Conservation (phyloP, 2,888 invertebrate genomes). For the Diarsia dahlii region DNA sequence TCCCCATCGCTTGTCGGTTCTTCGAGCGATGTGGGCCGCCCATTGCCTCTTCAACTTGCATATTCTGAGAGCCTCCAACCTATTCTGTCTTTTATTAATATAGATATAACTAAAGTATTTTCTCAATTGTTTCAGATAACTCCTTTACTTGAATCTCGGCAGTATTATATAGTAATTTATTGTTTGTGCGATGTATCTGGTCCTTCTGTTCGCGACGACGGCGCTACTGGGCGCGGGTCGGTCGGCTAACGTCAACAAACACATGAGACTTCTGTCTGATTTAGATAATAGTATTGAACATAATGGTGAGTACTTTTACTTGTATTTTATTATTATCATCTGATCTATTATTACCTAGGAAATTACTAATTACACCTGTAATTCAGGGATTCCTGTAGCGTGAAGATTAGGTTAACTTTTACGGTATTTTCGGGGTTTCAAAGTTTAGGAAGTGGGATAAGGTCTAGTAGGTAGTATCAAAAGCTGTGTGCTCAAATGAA, state of each 20-base stretch:
- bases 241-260: constrained; percentile 77
- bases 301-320: constrained; percentile 70
- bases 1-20: no score
- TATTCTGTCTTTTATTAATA: no score
- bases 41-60: no score
- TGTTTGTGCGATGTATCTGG: constrained; percentile 70
- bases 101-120: no score
- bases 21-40: no score
- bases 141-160: constrained; percentile 79
- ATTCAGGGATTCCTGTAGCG: no score
- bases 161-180: constrained; percentile 69
- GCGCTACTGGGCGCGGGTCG: constrained; percentile 73
- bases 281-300: constrained; percentile 79
- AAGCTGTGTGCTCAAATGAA: no score
- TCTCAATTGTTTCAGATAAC: constrained; percentile 78
- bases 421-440: neutral
- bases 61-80: no score
- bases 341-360: no score
- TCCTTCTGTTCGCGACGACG: constrained; percentile 75
- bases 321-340: no score
- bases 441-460: neutral
- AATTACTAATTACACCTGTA: no score
- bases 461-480: no score
- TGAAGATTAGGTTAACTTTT: neutral
- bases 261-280: constrained; percentile 77